These are phyloP conservation scores for Lamproptera curius DNA, from an alignment of 2,888 invertebrate species.

Conservation along the genomic window DNA sequence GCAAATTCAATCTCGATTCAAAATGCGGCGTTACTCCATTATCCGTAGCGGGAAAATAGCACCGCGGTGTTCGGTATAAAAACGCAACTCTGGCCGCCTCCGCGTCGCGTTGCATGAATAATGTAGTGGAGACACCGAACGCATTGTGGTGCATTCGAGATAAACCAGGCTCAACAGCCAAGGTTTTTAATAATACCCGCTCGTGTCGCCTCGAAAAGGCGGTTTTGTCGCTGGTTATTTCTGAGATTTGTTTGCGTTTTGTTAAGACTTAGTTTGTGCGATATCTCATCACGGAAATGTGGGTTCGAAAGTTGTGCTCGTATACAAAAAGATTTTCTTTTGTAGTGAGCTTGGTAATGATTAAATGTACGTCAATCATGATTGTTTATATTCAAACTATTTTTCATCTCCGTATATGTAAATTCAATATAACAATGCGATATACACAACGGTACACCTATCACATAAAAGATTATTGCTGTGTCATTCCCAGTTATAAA, in stretches of 20 bases:
- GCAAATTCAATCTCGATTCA: constrained; percentile 11
- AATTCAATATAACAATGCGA: no score
- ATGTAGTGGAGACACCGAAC: constrained; percentile 33
- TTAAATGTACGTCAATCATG: no score
- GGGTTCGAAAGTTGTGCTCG: no score
- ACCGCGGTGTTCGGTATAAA: constrained; percentile 12
- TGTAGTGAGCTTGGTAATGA: no score
- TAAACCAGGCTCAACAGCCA: constrained; percentile 26
- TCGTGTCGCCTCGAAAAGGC: constrained; percentile 8
- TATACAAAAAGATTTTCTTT: no score
- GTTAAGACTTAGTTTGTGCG: no score
- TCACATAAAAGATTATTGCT: no score
- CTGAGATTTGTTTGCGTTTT: not conserved
- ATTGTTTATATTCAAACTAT: no score
- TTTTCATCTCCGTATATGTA: no score
- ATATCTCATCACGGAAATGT: no score
- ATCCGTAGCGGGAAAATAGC: constrained; percentile 15
- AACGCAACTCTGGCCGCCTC: constrained; percentile 16
- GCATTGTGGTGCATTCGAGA: constrained; percentile 35
- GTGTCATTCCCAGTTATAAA: no score
- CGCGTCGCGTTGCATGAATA: constrained; percentile 32
- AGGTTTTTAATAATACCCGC: constrained; percentile 22
- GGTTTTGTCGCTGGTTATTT: not conserved
- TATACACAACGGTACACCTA: no score
- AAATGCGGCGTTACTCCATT: constrained; percentile 14